A percentile compares a stretch with the other conserved stretches of the same genome.
Conservation (phyloP, 2,888 invertebrate species). For the Tanytarsus gracilentus region DNA sequence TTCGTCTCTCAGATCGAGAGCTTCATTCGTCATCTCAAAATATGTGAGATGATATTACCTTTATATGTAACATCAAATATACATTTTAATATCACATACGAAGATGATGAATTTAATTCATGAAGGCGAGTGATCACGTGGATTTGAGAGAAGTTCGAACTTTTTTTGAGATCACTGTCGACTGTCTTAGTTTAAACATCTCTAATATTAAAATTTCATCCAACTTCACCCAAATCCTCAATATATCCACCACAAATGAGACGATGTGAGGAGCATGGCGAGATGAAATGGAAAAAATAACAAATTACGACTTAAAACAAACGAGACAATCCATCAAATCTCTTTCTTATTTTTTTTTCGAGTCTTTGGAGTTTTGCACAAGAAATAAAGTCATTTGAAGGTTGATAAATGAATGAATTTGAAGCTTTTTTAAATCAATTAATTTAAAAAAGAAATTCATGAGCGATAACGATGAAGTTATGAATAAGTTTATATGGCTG, state of each 20-base stretch:
- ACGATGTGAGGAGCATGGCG: background rate
- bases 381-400: slow-evolving; percentile 25
- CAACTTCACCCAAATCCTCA: too few relatives aligned
- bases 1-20: too few relatives aligned
- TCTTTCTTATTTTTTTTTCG: slow-evolving; percentile 5
- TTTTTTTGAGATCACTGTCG: background rate
- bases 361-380: background rate
- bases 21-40: slow-evolving; percentile 6
- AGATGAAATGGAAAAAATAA: slow-evolving; percentile 12
- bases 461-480: too few relatives aligned
- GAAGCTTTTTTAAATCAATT: background rate
- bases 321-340: slow-evolving; percentile 29
- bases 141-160: too few relatives aligned
- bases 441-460: too few relatives aligned
- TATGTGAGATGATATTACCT: slow-evolving; percentile 18
- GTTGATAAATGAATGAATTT: slow-evolving; percentile 14
- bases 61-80: slow-evolving; percentile 17
- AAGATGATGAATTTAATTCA: background rate
- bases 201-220: too few relatives aligned
- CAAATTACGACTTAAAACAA: slow-evolving; percentile 22
- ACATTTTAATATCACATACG: slow-evolving; percentile 11
- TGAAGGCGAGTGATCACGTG: too few relatives aligned
- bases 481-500: too few relatives aligned
- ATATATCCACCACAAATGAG: background rate
- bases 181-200: too few relatives aligned